Conservation (phyloP, 2,888 invertebrate genomes). For the Tachina lurida region DNA sequence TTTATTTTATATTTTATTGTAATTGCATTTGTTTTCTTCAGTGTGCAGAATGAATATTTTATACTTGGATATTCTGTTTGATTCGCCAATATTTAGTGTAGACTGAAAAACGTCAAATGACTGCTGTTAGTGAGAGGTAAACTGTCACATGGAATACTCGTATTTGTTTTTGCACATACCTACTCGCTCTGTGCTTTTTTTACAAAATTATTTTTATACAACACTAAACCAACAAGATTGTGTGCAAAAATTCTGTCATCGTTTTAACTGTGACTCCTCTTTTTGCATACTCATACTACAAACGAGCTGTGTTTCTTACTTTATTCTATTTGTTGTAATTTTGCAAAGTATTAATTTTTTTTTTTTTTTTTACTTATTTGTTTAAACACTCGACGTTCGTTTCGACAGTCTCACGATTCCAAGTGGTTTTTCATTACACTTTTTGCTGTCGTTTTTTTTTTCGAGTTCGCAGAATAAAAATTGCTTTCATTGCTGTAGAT, state of each 20-base stretch:
- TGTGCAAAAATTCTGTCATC: constrained; percentile 42
- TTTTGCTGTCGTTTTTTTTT: constrained; percentile 45
- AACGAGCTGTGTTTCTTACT: neutral
- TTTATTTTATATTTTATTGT: constrained; percentile 31
- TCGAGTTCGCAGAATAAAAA: constrained; percentile 67
- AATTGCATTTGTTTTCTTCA: constrained; percentile 15
- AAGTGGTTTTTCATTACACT: constrained; percentile 62
- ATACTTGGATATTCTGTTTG: constrained; percentile 11
- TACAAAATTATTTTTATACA: constrained; percentile 23
- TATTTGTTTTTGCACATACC: constrained; percentile 27
- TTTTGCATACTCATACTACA: constrained; percentile 39
- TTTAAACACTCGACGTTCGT: constrained; percentile 36
- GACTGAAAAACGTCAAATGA: constrained; percentile 35
- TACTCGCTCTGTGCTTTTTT: neutral
- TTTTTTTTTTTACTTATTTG: constrained; percentile 32
- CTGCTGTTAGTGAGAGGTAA: constrained; percentile 26
- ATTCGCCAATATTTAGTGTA: constrained; percentile 26
- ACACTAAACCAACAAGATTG: constrained; percentile 1
- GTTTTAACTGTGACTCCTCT: constrained; percentile 37
- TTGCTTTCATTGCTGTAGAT: constrained; percentile 66
- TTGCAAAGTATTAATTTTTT: constrained; percentile 30
- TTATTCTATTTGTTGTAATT: constrained; percentile 17
- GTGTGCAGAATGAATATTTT: neutral
- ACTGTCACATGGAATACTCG: constrained; percentile 44
- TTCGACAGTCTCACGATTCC: constrained; percentile 62